Base-by-base conservation (phyloP, 1,140 invertebrate species). In the Ylistrum balloti region DNA sequence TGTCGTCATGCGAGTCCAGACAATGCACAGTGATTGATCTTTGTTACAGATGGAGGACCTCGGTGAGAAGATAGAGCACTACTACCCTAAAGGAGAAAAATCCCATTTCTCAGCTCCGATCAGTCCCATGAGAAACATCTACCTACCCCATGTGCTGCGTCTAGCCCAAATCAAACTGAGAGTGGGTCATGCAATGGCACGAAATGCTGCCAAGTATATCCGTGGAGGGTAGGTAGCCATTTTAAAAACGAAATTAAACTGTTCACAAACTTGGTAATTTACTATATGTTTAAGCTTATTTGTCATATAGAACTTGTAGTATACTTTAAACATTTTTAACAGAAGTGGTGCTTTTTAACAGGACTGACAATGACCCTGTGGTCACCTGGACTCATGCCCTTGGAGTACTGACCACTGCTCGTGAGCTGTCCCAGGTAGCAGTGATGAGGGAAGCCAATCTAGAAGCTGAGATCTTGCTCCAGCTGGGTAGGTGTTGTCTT, bases 381-480 rank as follows among this genome's bases (percentile, higher is more conserved):
- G 17, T 89, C 1, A 74, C 56, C 56, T 28, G 56, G 56, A 95
- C 85, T 88, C 13, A 92, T 93, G 93, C 93, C 33, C 93, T 95
- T 1, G 94, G 95, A 38, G 95, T 96, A n/a, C 91, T 96, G 56
- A 94, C 94, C 95, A 86, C 95, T 95, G 0, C 91, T 95, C 74
- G 56, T 22, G 93, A 95, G 88, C 48, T 96, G 33, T 93, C 93
- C n/a, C 93, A 93, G 74, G 93, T 93, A 41, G 94, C 92, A 88
- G 91, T 93, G 13, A 91, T 87, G 0, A 92, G 95, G 86, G 92
- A 95, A 33, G 93, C 94, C 33, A 91, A 93, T 86, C 85, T 95
- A 22, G 95, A 96, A 86, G 94, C 95, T 86, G 96, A 96, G 90
- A 94, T 96, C 28, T 92, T 96, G 13, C 93, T 96, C 22, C 93